Evolutionary conservation across 2,113 vertebrate genomes (phyloP), one percentile per base, ranked within the genome.

Genomic region (Elephas maximus): DNA sequence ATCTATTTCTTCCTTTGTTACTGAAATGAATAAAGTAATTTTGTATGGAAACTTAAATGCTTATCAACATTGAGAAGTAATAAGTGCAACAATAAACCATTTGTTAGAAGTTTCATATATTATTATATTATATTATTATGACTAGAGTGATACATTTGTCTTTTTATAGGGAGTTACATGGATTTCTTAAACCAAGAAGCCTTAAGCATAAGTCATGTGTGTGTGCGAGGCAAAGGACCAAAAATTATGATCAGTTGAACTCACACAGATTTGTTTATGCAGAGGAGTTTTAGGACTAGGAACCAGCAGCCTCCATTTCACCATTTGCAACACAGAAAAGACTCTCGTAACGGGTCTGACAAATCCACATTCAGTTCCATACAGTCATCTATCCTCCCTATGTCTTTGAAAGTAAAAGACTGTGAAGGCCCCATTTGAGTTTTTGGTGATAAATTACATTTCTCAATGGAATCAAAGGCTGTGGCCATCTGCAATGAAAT

Each of bases 1-100:
- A 98, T 97, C 94, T 97, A 90, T 94, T 98, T 97, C 90, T 97
- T 98, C 85, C 96, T 97, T 96, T 97, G 95, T 97, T 97, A 96
- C 65, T 77, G 65, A 97, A 97, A 93, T 95, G 97, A 98, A 97
- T 89, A 93, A 97, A 97, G 95, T 95, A 97, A 98, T 98, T 97
- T 97, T 96, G 74, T 44, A 74, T 74, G 91, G 78, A 87, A 97
- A 94, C 90, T 73, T 96, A 97, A 97, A 95, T 96, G 94, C 95
- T 98, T 98, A 98, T 98, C 97, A 97, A 95, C 96, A 94, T 90
- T 94, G 60, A n/a, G 60, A 97, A 97, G 95, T 85, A 97, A 90
- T 96, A 91, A 97, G 79, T 94, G n/a, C 65, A 95, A 97, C 94
- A 98, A 97, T 97, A 95, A 97, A 82, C 88, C 96, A 95, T 97